These are phyloP conservation scores for Drosophila atroscutellata DNA, from an alignment of 2,888 invertebrate genomes.

Conservation along the genomic window DNA sequence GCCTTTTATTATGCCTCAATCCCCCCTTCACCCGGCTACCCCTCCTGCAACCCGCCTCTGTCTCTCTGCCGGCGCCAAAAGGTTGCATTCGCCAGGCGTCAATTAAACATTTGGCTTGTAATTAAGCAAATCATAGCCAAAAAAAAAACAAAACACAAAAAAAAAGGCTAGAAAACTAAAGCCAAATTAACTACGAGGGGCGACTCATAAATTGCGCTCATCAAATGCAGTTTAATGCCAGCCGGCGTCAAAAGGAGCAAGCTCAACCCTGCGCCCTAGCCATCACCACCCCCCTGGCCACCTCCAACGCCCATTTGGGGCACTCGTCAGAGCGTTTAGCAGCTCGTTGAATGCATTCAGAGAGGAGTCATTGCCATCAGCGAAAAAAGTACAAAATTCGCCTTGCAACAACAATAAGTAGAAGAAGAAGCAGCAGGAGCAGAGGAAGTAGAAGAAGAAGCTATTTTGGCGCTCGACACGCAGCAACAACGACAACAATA, in stretches of 20 bases:
- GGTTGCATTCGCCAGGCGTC: conserved; percentile 20
- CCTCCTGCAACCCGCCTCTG: background rate
- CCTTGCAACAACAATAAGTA: conserved; percentile 32
- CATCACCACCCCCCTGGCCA: background rate
- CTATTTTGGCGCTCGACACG: conserved; percentile 21
- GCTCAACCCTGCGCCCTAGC: background rate
- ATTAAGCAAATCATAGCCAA: conserved; percentile 43
- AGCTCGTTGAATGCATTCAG: conserved; percentile 26
- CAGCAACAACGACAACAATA: conserved; percentile 11
- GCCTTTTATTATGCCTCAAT: background rate
- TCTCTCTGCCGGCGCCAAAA: background rate
- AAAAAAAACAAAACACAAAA: background rate
- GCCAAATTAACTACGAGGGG: conserved; percentile 35
- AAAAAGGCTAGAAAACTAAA: conserved; percentile 7
- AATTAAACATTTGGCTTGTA: conserved; percentile 44
- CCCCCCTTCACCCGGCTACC: background rate
- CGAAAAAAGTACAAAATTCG: conserved; percentile 27
- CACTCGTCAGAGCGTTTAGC: conserved; percentile 1
- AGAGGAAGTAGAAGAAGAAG: conserved; percentile 6
- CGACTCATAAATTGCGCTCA: conserved; percentile 39
- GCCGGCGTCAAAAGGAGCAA: conserved; percentile 35
- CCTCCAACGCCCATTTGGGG: background rate
- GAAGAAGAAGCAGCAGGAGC: background rate
- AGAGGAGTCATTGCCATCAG: conserved; percentile 48
- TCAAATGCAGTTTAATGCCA: conserved; percentile 55